A percentile compares a stretch with the other conserved stretches of the same genome.
Conservation (phyloP, 2,797 vertebrate genomes). For the Sus cebifrons region DNA sequence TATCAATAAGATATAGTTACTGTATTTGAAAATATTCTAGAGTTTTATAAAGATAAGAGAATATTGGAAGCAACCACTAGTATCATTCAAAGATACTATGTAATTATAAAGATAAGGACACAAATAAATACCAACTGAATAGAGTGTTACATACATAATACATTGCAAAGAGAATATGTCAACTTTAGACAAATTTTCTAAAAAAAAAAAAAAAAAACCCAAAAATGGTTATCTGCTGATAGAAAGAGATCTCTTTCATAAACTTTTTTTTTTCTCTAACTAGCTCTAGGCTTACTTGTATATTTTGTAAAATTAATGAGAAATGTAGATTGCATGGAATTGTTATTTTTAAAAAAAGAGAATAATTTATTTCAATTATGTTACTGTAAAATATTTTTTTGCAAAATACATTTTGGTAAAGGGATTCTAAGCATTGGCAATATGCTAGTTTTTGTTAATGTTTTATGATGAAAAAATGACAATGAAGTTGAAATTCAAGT, state of each 20-base stretch:
- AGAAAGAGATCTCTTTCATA: not conserved
- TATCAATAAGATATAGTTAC: slow-evolving; percentile 26
- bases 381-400: slow-evolving; percentile 61
- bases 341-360: slow-evolving; percentile 73
- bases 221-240: not conserved
- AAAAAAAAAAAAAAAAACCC: not conserved
- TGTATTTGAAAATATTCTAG: slow-evolving; percentile 42
- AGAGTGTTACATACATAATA: not conserved
- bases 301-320: slow-evolving; percentile 42
- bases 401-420: slow-evolving; percentile 6
- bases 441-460: not conserved
- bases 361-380: slow-evolving; percentile 60
- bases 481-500: slow-evolving; percentile 44
- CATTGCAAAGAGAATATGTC: not conserved
- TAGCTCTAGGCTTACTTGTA: not conserved
- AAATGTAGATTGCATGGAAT: slow-evolving; percentile 54
- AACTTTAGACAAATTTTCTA: not conserved
- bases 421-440: not conserved
- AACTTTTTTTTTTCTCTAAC: not conserved
- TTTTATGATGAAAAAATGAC: not conserved
- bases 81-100: not conserved
- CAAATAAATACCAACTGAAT: slow-evolving; percentile 39
- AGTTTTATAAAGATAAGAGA: slow-evolving; percentile 45
- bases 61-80: slow-evolving; percentile 22
- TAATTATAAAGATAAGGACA: slow-evolving; percentile 29